Conservation (phyloP, 2,888 invertebrate genomes). For the Conchocele bisecta region DNA sequence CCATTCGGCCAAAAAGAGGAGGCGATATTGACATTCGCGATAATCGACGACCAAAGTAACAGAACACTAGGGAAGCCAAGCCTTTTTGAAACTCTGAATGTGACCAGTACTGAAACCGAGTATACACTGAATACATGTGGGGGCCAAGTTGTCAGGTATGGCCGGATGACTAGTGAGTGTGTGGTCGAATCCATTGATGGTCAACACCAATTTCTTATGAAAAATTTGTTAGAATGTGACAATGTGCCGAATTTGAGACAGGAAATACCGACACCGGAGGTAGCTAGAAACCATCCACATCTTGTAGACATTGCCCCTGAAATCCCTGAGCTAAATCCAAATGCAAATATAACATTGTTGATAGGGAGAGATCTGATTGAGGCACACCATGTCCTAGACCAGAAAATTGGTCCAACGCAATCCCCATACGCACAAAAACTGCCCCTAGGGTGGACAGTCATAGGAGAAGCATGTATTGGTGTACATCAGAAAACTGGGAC, state of each 20-base stretch:
- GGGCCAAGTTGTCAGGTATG: neutral
- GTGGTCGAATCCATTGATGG: slow-evolving; percentile 30
- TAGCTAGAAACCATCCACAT: slow-evolving; percentile 20
- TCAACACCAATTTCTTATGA: neutral
- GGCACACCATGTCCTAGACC: slow-evolving; percentile 34
- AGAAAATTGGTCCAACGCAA: slow-evolving; percentile 18
- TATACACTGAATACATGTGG: slow-evolving; percentile 2
- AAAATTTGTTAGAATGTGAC: slow-evolving; percentile 25
- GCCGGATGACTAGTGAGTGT: slow-evolving; percentile 23
- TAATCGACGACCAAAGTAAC: slow-evolving; percentile 21
- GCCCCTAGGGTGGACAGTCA: slow-evolving; percentile 23
- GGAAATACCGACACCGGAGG: slow-evolving; percentile 44
- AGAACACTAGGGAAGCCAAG: slow-evolving; percentile 1
- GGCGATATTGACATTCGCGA: neutral
- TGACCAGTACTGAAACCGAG: neutral
- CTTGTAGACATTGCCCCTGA: slow-evolving; percentile 4
- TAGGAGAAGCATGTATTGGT: slow-evolving; percentile 31
- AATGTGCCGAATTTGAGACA: slow-evolving; percentile 14
- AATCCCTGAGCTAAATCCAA: slow-evolving; percentile 12
- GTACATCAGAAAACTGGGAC: slow-evolving; percentile 1
- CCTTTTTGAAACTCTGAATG: slow-evolving; percentile 1
- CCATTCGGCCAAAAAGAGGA: neutral
- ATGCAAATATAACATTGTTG: slow-evolving; percentile 17
- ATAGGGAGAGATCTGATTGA: slow-evolving; percentile 37
- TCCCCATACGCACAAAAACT: slow-evolving; percentile 37